Evolutionary conservation across 2,888 invertebrate species (phyloP).

Genomic region (Proisotoma minuta): DNA sequence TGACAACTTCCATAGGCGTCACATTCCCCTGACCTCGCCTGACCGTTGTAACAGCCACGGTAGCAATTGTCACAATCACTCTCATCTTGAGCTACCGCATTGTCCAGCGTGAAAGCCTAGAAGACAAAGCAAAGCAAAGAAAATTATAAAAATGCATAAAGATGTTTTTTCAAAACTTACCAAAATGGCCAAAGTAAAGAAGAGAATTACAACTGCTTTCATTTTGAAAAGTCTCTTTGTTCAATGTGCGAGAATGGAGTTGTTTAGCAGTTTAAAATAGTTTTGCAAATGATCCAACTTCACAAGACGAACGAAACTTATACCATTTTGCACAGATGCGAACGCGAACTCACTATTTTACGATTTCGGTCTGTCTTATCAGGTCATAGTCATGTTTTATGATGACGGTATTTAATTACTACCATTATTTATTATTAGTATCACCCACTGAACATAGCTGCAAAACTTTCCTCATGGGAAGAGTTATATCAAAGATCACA

Average conservation of each 20-base stretch:
- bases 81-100: slow-evolving; percentile 1
- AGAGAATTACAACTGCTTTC: slow-evolving; percentile 4
- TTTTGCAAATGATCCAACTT: neutral
- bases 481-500: no score
- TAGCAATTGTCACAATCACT: slow-evolving; percentile 9
- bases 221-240: neutral
- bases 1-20: slow-evolving; percentile 5
- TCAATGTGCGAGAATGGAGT: no score
- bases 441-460: no score
- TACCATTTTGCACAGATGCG: neutral
- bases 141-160: neutral
- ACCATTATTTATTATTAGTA: no score
- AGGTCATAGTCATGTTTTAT: no score
- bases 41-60: slow-evolving; percentile 5
- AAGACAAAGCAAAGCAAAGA: neutral
- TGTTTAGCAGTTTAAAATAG: neutral
- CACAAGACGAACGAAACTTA: neutral
- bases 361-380: no score
- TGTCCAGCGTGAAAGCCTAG: slow-evolving; percentile 10
- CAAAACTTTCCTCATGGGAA: no score
- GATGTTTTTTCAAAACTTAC: slow-evolving; percentile 10
- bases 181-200: slow-evolving; percentile 2
- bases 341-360: no score
- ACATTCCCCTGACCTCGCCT: slow-evolving; percentile 25
- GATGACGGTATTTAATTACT: no score